Conservation (phyloP, 1,140 invertebrate species). For the Aphelinus atriplicis region DNA sequence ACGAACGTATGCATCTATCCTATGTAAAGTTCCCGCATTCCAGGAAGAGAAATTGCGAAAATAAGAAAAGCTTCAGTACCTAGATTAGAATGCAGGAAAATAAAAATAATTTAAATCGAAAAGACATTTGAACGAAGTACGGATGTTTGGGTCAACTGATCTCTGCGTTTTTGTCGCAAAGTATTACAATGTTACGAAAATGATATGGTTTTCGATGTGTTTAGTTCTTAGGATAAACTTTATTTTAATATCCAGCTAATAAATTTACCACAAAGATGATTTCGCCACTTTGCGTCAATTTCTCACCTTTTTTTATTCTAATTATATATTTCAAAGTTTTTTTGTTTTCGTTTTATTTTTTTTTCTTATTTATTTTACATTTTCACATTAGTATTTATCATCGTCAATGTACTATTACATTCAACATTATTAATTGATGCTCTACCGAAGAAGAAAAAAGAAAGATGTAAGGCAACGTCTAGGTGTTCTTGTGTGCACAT, state of each 20-base stretch:
- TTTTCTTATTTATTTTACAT: conserved; percentile 27
- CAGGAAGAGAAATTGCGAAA: neutral
- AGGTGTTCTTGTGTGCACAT: conserved; percentile 60
- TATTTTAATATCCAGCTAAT: conserved; percentile 13
- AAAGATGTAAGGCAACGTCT: conserved; percentile 23
- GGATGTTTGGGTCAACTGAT: conserved; percentile 7
- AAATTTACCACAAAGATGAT: conserved; percentile 7
- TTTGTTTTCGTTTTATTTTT: conserved; percentile 25
- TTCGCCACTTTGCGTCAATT: neutral
- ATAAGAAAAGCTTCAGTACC: neutral
- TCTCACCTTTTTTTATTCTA: conserved; percentile 17
- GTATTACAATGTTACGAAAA: conserved; percentile 28
- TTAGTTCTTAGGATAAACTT: conserved; percentile 11
- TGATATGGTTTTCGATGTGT: conserved; percentile 26
- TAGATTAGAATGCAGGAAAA: neutral
- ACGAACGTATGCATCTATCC: neutral
- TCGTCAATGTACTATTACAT: conserved; percentile 20
- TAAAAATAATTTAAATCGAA: neutral
- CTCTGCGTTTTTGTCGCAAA: conserved; percentile 32
- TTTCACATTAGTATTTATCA: neutral
- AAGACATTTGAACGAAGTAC: conserved; percentile 1
- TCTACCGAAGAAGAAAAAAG: conserved; percentile 34
- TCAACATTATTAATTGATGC: conserved; percentile 25
- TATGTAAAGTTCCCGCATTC: conserved; percentile 21
- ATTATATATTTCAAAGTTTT: conserved; percentile 16